Evolutionary conservation across 1,140 invertebrate genomes (phyloP), one percentile per base, ranked within the genome.

Genomic region (Lamellibrachia luymesi): DNA sequence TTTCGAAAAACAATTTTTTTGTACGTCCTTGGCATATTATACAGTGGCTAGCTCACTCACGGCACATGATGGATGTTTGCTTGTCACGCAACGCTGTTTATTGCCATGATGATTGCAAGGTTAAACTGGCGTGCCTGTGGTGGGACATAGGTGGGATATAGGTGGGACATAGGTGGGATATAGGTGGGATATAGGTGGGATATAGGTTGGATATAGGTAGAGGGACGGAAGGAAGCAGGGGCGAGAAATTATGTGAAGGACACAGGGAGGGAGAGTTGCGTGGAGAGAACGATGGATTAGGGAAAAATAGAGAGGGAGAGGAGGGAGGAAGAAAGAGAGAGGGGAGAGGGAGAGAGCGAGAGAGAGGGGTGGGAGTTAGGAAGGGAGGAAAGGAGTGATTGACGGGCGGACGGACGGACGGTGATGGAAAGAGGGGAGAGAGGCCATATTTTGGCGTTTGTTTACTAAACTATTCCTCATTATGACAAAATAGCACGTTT

Each of bases 261-360:
- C 6, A 56, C 17, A 56, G 6, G 52, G 52, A 56, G 6, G 17
- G 52, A 17, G 17, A 56, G 17, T 56, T 6, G 52, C 6, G 52
- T 6, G 52, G 52, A 56, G 52, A 56, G 52, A 56, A 17, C 6
- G 52, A 56, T 6, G 17, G 52, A 56, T 6, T 6, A 56, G 64
- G 25, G 64, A 2, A 22, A 92, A 4, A 91, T 0, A 91, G 51
- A 92, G 92, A 92, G 4, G 25, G 51, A 92, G 92, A 90, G 92
- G 92, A 92, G 51, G 56, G 92, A 92, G 92, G 56, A 22, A 92
- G 92, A 92, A 38, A 90, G 51, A 92, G 92, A 92, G 92, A 92
- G 51, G 38, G 38, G 38, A 1, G 1, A 56, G 64, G 25, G 64
- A 80, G 17, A 92, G 90, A 91, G 51, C 4, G 51, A 92, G 92